These are phyloP conservation scores for Cerceris ruficornis DNA, from an alignment of 2,888 invertebrate species.

Conservation along the genomic window DNA sequence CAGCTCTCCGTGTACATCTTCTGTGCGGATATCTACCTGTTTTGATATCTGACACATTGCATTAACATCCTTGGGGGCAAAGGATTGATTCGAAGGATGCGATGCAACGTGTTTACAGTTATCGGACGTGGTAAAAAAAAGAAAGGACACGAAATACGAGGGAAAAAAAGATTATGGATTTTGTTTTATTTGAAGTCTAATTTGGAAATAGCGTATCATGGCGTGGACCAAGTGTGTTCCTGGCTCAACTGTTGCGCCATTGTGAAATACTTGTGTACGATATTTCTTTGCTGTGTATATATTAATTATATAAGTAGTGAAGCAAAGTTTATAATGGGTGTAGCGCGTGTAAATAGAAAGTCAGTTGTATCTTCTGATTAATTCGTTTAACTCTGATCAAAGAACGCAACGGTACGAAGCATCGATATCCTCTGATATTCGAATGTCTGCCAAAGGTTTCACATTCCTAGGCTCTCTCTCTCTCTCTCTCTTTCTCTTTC, in stretches of 20 bases:
- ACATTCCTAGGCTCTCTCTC: conserved; percentile 41
- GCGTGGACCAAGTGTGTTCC: conserved; percentile 66
- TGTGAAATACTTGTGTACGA: conserved; percentile 55
- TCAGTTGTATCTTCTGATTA: conserved; percentile 60
- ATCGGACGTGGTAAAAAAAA: neutral
- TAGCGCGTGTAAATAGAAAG: conserved; percentile 60
- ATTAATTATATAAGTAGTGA: conserved; percentile 63
- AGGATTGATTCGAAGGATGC: neutral
- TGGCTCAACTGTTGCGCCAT: conserved; percentile 61
- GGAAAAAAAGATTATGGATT: conserved; percentile 19
- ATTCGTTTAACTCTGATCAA: conserved; percentile 45
- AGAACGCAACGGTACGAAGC: conserved; percentile 56
- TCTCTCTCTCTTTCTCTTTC: conserved; percentile 7
- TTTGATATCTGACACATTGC: conserved; percentile 1
- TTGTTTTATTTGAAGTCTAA: conserved; percentile 42
- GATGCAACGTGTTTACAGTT: conserved; percentile 28
- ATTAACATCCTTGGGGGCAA: neutral
- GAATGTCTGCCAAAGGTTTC: conserved; percentile 65
- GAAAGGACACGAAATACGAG: neutral
- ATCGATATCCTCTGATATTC: conserved; percentile 50
- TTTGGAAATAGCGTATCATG: conserved; percentile 45
- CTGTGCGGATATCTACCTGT: neutral
- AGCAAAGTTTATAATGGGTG: conserved; percentile 55
- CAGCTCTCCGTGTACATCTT: neutral
- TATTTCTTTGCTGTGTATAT: conserved; percentile 63